Conservation (phyloP, 2,888 invertebrate genomes). For the Cryptophagus acutangulus region DNA sequence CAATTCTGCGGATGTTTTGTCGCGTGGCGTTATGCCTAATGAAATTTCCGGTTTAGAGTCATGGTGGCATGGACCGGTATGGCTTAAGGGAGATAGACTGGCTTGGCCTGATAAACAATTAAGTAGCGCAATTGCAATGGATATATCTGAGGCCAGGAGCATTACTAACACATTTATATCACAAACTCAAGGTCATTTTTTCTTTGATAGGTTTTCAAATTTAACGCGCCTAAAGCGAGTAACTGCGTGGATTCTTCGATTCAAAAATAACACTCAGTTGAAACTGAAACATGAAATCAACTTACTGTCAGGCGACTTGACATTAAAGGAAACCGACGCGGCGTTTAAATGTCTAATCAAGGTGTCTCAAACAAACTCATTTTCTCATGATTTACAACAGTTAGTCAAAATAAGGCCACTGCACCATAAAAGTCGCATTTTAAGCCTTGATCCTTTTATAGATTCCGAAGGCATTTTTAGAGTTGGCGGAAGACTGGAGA, state of each 20-base stretch:
- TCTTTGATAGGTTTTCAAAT: constrained; percentile 14
- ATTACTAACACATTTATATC: background rate
- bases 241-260: constrained; percentile 12
- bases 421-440: too few species aligned
- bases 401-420: too few species aligned
- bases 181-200: constrained; percentile 2
- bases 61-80: constrained; percentile 17
- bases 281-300: too few species aligned
- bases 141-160: background rate
- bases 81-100: constrained; percentile 4
- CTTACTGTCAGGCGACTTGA: too few species aligned
- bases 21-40: constrained; percentile 9
- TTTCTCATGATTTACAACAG: too few species aligned
- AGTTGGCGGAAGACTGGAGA: too few species aligned
- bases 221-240: constrained; percentile 10
- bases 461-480: too few species aligned
- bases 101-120: background rate
- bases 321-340: too few species aligned
- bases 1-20: constrained; percentile 17
- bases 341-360: too few species aligned
- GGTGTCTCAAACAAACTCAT: too few species aligned
- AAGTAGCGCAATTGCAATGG: background rate
- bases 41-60: constrained; percentile 4
- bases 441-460: too few species aligned
- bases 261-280: constrained; percentile 11